Conservation (phyloP, 2,113 vertebrate species). For the Eidolon helvum region DNA sequence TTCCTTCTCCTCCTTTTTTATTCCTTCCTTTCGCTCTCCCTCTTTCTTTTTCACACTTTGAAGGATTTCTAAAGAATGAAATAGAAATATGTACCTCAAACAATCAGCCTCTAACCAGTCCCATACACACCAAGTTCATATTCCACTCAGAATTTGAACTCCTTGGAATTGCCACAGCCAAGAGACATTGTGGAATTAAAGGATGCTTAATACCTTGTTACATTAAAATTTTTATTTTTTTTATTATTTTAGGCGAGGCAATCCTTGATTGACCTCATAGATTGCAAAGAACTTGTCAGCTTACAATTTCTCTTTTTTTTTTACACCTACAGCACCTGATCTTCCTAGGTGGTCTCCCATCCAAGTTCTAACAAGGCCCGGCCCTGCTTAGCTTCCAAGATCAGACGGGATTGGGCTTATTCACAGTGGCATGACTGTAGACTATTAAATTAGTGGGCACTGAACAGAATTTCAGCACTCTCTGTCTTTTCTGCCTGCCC, state of each 20-base stretch:
- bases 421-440: too few species aligned
- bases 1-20: neutral
- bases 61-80: neutral
- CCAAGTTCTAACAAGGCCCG: too few species aligned
- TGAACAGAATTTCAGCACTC: neutral
- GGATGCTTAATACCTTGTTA: neutral
- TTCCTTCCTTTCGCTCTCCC: neutral
- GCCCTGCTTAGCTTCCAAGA: too few species aligned
- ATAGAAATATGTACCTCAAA: neutral
- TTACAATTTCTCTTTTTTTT: too few species aligned
- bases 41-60: neutral
- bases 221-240: neutral
- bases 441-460: neutral
- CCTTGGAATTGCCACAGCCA: neutral
- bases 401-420: too few species aligned
- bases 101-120: neutral
- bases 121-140: neutral
- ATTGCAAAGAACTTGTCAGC: too few species aligned
- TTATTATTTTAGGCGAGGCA: too few species aligned
- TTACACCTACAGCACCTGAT: too few species aligned
- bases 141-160: neutral
- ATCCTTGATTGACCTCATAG: too few species aligned
- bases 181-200: neutral
- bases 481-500: neutral
- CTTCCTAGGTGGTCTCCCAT: too few species aligned